Evolutionary conservation across 2,113 vertebrate genomes (phyloP), one percentile per base, ranked within the genome.

Genomic region (Sinocyclocheilus anophthalmus): DNA sequence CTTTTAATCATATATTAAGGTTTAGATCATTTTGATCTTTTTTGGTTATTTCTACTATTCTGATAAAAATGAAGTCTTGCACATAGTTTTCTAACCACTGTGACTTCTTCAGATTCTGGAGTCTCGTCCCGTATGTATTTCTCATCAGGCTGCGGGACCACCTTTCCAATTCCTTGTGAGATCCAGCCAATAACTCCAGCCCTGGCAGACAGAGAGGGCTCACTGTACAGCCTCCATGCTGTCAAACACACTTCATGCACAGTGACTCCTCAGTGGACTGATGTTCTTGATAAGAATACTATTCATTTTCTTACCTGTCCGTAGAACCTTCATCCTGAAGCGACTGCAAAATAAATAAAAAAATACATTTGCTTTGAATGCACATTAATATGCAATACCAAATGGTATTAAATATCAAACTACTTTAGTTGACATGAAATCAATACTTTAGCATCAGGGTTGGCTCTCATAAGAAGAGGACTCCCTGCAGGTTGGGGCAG

Each of bases 151-250:
- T 98, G 97, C 0, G 98, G 97, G 53, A 97, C 90, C 0, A 98
- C 93, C 83, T 96, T 98, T 67, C 94, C 96, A 89, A 98, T 81
- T 11, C 95, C 94, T 59, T 96, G 95, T 67, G 95, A 86, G 69
- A 99, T 89, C 97, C 97, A 99, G 75, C 85, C 92, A 7, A 97
- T 93, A 26, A 97, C 91, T 12, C 94, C 92, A n/a, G 89, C 67
- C 88, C 94, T 95, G 89, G 14, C 10, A 10, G 16, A 88, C 18
- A 45, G 45, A n/a, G 7, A 80, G 33, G 8, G 24, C 14, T 1
- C 6, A 88, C 30, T 69, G 11, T 57, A 63, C n/a, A 1, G 7
- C 3, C 57, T 59, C 20, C 6, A 22, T 22, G 55, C 55, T 59
- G 55, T 59, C 55, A 59, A 59, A 61, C 22, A 55, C 33, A 33